These are phyloP conservation scores for Polyommatus icarus DNA, from an alignment of 2,888 invertebrate species.

Conservation along the genomic window DNA sequence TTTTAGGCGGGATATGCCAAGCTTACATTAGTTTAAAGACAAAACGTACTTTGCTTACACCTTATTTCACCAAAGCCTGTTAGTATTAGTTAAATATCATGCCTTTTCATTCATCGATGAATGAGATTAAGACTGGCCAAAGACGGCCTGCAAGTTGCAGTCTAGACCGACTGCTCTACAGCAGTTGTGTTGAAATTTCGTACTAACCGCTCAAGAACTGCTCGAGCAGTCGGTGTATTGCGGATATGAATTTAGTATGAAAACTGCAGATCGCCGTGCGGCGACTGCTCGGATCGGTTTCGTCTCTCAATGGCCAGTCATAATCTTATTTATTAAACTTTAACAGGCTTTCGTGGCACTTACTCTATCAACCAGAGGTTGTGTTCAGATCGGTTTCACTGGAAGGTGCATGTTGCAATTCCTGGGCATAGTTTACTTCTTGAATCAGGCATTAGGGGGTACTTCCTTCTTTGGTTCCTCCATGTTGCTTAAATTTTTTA, in stretches of 20 bases:
- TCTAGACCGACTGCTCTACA: too few species aligned
- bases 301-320: too few species aligned
- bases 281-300: too few species aligned
- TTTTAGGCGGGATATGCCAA: background rate
- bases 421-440: conserved; percentile 32
- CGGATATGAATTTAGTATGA: too few species aligned
- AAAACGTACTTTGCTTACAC: background rate
- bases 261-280: too few species aligned
- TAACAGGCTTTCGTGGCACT: too few species aligned
- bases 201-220: too few species aligned
- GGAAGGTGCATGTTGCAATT: background rate
- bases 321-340: too few species aligned
- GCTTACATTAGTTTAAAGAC: background rate
- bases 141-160: too few species aligned
- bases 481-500: conserved; percentile 74
- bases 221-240: too few species aligned
- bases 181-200: too few species aligned
- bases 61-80: background rate
- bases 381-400: conserved; percentile 17
- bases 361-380: background rate
- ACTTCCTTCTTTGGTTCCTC: conserved; percentile 86
- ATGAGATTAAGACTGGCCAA: background rate
- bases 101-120: background rate
- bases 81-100: background rate
- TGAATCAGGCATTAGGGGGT: conserved; percentile 83